Conservation (phyloP, 2,888 invertebrate species). For the Sarcophaga variegata region DNA sequence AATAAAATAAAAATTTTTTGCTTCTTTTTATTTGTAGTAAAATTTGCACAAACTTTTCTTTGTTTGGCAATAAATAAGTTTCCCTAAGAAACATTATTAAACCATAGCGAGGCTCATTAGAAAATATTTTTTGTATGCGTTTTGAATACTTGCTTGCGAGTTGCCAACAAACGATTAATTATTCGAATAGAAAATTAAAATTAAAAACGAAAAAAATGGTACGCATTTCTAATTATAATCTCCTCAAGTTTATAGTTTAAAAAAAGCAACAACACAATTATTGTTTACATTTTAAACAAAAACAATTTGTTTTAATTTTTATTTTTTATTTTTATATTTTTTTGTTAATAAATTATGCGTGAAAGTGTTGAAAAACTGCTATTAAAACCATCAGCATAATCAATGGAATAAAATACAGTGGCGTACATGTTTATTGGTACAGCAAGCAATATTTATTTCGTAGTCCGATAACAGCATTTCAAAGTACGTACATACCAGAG, state of each 20-base stretch:
- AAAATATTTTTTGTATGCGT: too few species aligned
- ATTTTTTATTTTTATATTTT: not conserved
- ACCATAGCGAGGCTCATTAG: too few species aligned
- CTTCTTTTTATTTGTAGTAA: too few species aligned
- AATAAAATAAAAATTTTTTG: too few species aligned
- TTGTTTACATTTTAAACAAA: not conserved
- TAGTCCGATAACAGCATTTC: too few species aligned
- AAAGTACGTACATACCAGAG: too few species aligned
- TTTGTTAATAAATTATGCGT: conserved; percentile 63
- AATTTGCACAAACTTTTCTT: too few species aligned
- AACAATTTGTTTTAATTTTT: not conserved
- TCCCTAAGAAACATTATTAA: too few species aligned
- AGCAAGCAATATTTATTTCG: too few species aligned
- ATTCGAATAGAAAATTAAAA: not conserved
- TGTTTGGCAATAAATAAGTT: too few species aligned
- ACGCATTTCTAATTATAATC: not conserved
- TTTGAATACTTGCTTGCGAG: not conserved
- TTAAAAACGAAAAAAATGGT: not conserved
- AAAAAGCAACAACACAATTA: not conserved
- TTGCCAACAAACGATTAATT: not conserved
- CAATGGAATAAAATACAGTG: not conserved
- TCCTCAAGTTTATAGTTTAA: not conserved
- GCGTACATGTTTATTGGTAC: not conserved
- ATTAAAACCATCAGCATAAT: conserved; percentile 3
- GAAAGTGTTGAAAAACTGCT: conserved; percentile 66